Evolutionary conservation across 2,113 vertebrate species (phyloP).

Genomic region (Balaeniceps rex): DNA sequence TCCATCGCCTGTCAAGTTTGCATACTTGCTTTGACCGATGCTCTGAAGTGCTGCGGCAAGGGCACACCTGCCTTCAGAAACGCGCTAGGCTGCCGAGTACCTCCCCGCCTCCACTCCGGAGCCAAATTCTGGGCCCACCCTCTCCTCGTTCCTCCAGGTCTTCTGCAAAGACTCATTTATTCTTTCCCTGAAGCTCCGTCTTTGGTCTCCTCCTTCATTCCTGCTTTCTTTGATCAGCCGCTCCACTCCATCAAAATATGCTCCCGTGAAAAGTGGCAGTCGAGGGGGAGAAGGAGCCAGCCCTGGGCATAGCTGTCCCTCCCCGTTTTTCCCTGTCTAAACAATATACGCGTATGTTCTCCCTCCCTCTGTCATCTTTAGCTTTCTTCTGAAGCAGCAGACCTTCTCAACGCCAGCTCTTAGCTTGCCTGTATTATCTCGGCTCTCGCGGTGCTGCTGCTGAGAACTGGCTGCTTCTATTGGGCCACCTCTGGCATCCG

Average conservation of each 20-base stretch:
- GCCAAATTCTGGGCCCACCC: background rate
- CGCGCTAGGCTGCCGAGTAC: background rate
- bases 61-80: background rate
- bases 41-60: background rate
- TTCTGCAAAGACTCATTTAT: slow-evolving; percentile 38
- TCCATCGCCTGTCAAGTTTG: slow-evolving; percentile 39
- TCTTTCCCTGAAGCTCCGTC: slow-evolving; percentile 37
- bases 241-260: slow-evolving; percentile 1
- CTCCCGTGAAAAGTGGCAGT: background rate
- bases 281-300: background rate
- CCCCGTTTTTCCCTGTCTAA: background rate
- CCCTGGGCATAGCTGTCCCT: background rate
- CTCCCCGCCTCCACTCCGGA: background rate
- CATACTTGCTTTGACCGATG: slow-evolving; percentile 16
- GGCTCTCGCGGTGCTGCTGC: background rate
- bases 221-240: slow-evolving; percentile 2
- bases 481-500: background rate
- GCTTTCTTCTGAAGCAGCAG: background rate
- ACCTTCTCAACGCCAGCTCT: background rate
- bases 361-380: background rate
- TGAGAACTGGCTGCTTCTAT: background rate
- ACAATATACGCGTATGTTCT: rapidly evolving
- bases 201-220: slow-evolving; percentile 43
- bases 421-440: background rate
- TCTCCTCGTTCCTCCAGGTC: background rate